Evolutionary conservation across 2,888 invertebrate genomes (phyloP), one percentile per base, ranked within the genome.

Genomic region (Meganola albula): DNA sequence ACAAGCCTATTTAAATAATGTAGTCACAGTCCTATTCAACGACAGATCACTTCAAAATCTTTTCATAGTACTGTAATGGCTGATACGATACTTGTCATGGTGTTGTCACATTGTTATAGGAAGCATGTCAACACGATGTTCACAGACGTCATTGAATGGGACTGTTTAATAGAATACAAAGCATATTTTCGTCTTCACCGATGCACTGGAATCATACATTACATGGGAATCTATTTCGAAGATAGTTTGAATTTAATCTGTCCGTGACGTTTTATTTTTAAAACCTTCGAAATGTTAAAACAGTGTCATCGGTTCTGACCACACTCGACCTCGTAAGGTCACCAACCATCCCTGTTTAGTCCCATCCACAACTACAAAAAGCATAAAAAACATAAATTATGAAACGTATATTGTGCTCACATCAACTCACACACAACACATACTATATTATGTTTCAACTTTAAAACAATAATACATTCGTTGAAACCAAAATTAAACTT

Each of bases 371-470:
- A 65, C 66, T 69, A 70, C 55, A 53, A 67, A 66, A 76, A 79
- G 75, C 77, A 61, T 70, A 63, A 60, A 63, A 62, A 58, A 72
- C 59, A 48, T 60, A 69, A 66, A 63, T n/a, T n/a, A n/a, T n/a
- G 65, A 62, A 66, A 63, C 63, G 63, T n/a, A 66, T 63, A 70
- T 80, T 82, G 80, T 83, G 82, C 77, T 76, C 74, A 79, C 77
- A 74, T 71, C 64, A 69, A 76, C 56, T 64, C 72, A 78, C 74
- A 68, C 73, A 67, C 71, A 63, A 73, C 65, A 74, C 60, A 71
- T 66, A 68, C 58, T 63, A 69, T 64, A 68, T 63, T 62, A 70
- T 61, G 58, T 48, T 59, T 59, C 52, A 49, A 54, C 45, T 55
- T 48, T 68, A 71, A 64, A 70, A 72, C 70, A 63, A 64, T 59